Evolutionary conservation across 2,888 invertebrate species (phyloP), one percentile per base, ranked within the genome.

Genomic region (Onchidella celtica): DNA sequence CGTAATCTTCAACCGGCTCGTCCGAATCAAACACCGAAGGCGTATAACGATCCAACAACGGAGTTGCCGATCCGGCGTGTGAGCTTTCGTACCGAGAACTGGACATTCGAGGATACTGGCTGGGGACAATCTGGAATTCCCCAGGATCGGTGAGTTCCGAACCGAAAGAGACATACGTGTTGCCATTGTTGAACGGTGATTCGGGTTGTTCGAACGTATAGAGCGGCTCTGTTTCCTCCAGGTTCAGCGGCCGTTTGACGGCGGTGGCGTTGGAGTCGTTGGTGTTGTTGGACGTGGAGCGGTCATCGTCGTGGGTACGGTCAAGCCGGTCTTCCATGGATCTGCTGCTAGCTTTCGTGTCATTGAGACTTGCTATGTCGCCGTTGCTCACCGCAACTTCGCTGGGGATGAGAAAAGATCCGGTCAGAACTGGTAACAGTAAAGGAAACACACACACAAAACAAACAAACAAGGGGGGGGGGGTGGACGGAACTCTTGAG

Each of bases 151-250:
- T 87, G 65, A 88, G 86, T 70, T 90, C 89, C 21, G 88, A 86
- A 82, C 89, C 89, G 81, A 91, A 91, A 70, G 91, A 91, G n/a
- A 91, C 88, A 81, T 91, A 91, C 0, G 90, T 91, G 84, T 89
- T 89, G 34, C 88, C 89, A 38, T 89, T 84, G 66, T 59, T 76
- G 36, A 84, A 79, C 6, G 82, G 84, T 1, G 84, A 82, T 24
- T 69, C 69, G 14, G 82, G 79, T 63, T 82, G 82, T 47, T 79
- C 76, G 32, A 81, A 85, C 17, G 76, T 85, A 65, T 81, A 79
- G n/a, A 80, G 34, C 9, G 81, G 83, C 61, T 84, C 82, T 14
- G 74, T 40, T 0, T 84, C 78, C 3, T 81, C 68, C 11, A 68
- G 38, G 29, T 81, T 81, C 32, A 79, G 40, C 0, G 82, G 68